Base-by-base conservation (phyloP, 92 coral and sea anemone genomes). In the Bergia puertoricense region DNA sequence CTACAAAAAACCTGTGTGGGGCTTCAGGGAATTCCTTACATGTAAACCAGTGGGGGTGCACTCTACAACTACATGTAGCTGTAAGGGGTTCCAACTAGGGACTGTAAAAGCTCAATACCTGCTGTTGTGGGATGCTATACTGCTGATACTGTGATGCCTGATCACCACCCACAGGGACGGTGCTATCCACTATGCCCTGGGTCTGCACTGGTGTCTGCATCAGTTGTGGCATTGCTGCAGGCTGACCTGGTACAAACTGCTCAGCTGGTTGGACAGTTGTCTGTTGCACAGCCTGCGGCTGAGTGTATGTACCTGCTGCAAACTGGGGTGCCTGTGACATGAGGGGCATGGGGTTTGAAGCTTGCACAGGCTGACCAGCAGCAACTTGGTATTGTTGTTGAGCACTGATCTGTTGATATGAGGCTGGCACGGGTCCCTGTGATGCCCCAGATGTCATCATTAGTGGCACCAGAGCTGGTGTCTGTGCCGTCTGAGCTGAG, bases 311-410 rank as follows among this genome's bases (percentile, higher is more conserved):
- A 46, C 77, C 43, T 46, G 87, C 45, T 22, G 79, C 77, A 84
- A 71, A 84, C 68, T 84, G 87, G 77, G 77, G 87, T 6, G 87
- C 18, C 65, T 83, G 86, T 46, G 86, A 69, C 77, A 84, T 84
- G 77, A 71, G 78, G 5, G 78, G 87, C 41, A 84, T 76, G 2
- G 87, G 78, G 37, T 73, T 73, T 14, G 79, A 18, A 5, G 57
- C 87, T 51, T 84, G 87, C 8, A 45, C 87, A 14, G 79, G 79
- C 20, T 84, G 87, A 46, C 66, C 87, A 84, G 57, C 23, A 2
- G 65, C 23, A 23, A 84, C 23, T 6, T 69, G 87, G 79, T 71
- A 84, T 15, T 84, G 87, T 2, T 71, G 87, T 30, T 84, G 87
- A 30, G 67, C 51, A 41, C 43, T 84, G 6, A 71, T 23, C 45